A percentile compares a stretch with the other conserved stretches of the same genome.
Evolutionary conservation across 2,113 vertebrate genomes (phyloP).

Genomic region (Turdus rufiventris): DNA sequence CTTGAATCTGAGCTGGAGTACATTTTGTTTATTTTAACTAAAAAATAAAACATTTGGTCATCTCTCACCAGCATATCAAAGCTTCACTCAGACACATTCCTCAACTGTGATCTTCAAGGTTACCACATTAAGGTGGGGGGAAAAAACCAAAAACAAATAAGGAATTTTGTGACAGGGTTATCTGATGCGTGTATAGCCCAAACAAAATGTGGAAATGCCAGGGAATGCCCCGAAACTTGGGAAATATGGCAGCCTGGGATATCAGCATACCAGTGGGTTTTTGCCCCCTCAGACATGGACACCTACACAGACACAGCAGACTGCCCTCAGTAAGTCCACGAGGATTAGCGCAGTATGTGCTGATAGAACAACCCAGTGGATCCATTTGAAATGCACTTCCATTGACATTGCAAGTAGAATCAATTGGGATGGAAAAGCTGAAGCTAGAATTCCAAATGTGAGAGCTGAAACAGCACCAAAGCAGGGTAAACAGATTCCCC

Average conservation of each 20-base stretch:
- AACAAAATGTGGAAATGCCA: not conserved
- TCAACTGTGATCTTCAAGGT: not conserved
- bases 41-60: not conserved
- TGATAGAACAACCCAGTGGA: not conserved
- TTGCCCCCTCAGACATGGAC: not conserved
- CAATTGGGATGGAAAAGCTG: not conserved
- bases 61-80: not conserved
- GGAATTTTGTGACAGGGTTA: not conserved
- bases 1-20: not conserved
- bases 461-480: not conserved
- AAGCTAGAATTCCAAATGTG: not conserved
- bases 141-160: not conserved
- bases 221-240: not conserved
- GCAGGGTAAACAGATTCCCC: not conserved
- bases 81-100: not conserved
- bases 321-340: not conserved
- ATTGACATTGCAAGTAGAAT: not conserved
- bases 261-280: not conserved
- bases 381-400: not conserved
- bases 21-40: not conserved
- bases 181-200: not conserved
- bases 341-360: not conserved
- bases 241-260: not conserved
- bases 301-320: not conserved
- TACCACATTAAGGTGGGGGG: not conserved